These are phyloP conservation scores for Pogonomyrmex barbatus DNA, from an alignment of 1,140 invertebrate genomes.

Conservation along the genomic window DNA sequence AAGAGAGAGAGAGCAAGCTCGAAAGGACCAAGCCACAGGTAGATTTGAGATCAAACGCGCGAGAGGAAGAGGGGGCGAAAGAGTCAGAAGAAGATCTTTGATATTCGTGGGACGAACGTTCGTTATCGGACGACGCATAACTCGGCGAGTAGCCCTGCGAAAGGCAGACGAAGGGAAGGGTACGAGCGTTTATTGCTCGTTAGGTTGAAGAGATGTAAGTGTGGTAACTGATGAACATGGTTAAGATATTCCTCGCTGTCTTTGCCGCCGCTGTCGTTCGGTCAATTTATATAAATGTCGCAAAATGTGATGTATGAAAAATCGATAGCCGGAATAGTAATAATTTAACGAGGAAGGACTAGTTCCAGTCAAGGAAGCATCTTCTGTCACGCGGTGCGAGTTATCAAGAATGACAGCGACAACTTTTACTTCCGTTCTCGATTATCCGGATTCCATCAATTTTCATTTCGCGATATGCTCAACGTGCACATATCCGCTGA, in stretches of 20 bases:
- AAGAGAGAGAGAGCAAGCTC: neutral
- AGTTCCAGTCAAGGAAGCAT: slow-evolving; percentile 48
- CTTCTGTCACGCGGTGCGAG: neutral
- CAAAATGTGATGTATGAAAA: slow-evolving; percentile 22
- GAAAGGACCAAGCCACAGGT: slow-evolving; percentile 32
- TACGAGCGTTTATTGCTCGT: slow-evolving; percentile 59
- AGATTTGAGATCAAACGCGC: slow-evolving; percentile 43
- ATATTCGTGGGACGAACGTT: slow-evolving; percentile 69
- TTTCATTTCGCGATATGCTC: slow-evolving; percentile 76
- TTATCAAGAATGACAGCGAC: slow-evolving; percentile 42
- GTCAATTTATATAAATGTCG: slow-evolving; percentile 15
- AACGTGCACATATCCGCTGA: slow-evolving; percentile 58
- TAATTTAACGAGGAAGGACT: slow-evolving; percentile 60
- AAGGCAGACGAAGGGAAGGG: slow-evolving; percentile 16
- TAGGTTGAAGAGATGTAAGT: slow-evolving; percentile 36
- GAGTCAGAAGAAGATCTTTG: slow-evolving; percentile 62
- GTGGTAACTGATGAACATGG: slow-evolving; percentile 33
- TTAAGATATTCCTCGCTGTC: slow-evolving; percentile 32
- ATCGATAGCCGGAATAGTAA: slow-evolving; percentile 43
- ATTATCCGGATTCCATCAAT: slow-evolving; percentile 79
- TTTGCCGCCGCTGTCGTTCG: slow-evolving; percentile 1
- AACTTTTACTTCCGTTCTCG: slow-evolving; percentile 69
- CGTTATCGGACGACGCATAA: slow-evolving; percentile 66
- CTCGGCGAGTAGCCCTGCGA: slow-evolving; percentile 42
- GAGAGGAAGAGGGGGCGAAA: slow-evolving; percentile 39